Evolutionary conservation across 2,888 invertebrate genomes (phyloP).

Genomic region (Priocnemis perturbator): DNA sequence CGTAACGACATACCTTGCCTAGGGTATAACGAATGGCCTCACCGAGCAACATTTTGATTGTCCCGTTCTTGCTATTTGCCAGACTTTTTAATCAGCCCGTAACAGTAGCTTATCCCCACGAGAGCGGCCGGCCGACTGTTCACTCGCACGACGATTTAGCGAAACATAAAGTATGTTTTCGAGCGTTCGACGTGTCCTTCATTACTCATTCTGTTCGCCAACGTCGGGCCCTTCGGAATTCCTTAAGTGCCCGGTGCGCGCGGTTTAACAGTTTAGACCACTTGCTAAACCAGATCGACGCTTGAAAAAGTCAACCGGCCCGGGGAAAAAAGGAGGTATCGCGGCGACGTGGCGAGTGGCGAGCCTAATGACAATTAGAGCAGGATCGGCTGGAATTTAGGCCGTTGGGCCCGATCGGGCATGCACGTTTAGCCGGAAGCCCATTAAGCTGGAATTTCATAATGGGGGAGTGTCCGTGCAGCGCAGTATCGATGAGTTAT

Average conservation of each 20-base stretch:
- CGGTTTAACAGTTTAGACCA: slow-evolving; percentile 18
- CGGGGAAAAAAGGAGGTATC: slow-evolving; percentile 9
- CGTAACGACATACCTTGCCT: no score
- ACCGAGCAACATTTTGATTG: slow-evolving; percentile 10
- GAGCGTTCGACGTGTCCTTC: no score
- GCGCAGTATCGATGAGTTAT: slow-evolving; percentile 47
- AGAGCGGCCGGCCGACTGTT: no score
- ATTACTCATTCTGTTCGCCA: no score
- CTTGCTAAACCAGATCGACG: slow-evolving; percentile 16
- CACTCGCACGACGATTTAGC: no score
- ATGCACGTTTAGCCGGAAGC: slow-evolving; percentile 54
- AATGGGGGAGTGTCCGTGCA: slow-evolving; percentile 49
- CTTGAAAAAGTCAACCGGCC: slow-evolving; percentile 11
- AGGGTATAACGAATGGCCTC: no score
- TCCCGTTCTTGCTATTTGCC: slow-evolving; percentile 1
- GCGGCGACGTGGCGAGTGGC: slow-evolving; percentile 29
- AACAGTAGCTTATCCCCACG: no score
- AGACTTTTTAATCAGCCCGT: no score
- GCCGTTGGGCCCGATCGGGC: slow-evolving; percentile 44
- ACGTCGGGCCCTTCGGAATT: slow-evolving; percentile 29
- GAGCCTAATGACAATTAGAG: slow-evolving; percentile 54
- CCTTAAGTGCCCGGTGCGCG: slow-evolving; percentile 10
- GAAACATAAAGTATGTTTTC: no score
- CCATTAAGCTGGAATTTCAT: slow-evolving; percentile 59
- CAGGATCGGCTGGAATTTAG: slow-evolving; percentile 57